Percentiles rank a stretch among this genome's conserved stretches.
Evolutionary conservation across 2,113 vertebrate genomes (phyloP).

Genomic region (Onychostruthus taczanowskii): DNA sequence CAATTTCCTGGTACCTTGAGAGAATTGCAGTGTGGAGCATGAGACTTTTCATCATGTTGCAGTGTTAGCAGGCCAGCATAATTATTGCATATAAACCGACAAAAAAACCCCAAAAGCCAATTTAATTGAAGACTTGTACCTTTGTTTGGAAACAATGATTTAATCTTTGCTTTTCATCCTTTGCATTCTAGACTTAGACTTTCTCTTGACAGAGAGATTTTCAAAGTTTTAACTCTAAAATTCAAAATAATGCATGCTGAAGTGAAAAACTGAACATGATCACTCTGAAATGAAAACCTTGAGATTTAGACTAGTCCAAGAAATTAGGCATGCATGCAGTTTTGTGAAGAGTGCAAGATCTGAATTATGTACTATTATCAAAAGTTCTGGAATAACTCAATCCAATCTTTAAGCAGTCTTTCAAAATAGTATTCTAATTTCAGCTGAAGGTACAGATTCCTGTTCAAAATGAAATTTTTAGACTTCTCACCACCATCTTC

Average conservation of each 20-base stretch:
- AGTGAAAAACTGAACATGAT: background rate
- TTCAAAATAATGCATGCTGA: background rate
- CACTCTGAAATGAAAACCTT: background rate
- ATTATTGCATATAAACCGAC: background rate
- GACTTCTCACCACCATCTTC: background rate
- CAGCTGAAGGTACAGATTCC: background rate
- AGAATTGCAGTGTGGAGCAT: background rate
- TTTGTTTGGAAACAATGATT: background rate
- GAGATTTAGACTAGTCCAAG: background rate
- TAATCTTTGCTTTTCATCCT: background rate
- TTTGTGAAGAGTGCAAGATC: background rate
- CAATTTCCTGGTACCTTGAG: background rate
- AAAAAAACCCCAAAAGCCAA: accelerated
- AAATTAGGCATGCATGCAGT: background rate
- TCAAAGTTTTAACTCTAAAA: background rate
- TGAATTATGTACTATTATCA: background rate
- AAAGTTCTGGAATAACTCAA: background rate
- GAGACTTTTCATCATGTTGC: background rate
- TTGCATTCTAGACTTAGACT: background rate
- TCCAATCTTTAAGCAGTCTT: background rate
- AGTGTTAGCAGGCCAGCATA: background rate
- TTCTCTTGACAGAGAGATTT: background rate
- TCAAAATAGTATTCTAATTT: background rate
- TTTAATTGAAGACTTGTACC: background rate
- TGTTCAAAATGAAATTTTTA: background rate